Evolutionary conservation across 2,888 invertebrate species (phyloP).

Genomic region (Clitarchus hookeri): DNA sequence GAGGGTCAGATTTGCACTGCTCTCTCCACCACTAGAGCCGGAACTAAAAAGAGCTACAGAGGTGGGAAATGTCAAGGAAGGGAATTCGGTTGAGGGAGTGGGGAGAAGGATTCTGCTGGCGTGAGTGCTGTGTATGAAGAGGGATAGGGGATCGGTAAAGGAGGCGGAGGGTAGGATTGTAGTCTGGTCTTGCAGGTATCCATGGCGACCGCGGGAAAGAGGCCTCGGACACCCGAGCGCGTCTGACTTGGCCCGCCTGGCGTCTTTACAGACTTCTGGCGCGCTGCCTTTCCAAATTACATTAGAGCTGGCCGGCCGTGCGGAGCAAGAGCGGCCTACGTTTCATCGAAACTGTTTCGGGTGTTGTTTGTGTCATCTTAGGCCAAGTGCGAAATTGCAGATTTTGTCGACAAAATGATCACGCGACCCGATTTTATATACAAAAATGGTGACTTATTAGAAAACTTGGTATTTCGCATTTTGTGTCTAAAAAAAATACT

Average conservation of each 20-base stretch:
- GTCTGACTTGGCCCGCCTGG: neutral
- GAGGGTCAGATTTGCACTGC: neutral
- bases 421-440: no score
- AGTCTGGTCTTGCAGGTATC: slow-evolving; percentile 11
- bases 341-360: neutral
- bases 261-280: slow-evolving; percentile 12
- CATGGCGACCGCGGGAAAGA: slow-evolving; percentile 15
- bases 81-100: neutral
- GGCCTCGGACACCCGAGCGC: neutral
- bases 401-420: no score
- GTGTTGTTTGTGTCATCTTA: no score
- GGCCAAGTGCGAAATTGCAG: no score
- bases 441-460: no score
- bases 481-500: no score
- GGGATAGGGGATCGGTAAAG: neutral
- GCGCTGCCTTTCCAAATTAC: slow-evolving; percentile 17
- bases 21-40: neutral
- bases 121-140: neutral
- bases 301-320: neutral
- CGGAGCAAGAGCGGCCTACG: neutral
- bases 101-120: no score
- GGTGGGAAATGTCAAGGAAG: neutral
- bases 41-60: neutral
- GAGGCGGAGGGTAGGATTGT: neutral
- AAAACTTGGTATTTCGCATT: no score